These are phyloP conservation scores for Neolamprologus sp. DNA, from an alignment of 2,113 vertebrate genomes.

Conservation along the genomic window DNA sequence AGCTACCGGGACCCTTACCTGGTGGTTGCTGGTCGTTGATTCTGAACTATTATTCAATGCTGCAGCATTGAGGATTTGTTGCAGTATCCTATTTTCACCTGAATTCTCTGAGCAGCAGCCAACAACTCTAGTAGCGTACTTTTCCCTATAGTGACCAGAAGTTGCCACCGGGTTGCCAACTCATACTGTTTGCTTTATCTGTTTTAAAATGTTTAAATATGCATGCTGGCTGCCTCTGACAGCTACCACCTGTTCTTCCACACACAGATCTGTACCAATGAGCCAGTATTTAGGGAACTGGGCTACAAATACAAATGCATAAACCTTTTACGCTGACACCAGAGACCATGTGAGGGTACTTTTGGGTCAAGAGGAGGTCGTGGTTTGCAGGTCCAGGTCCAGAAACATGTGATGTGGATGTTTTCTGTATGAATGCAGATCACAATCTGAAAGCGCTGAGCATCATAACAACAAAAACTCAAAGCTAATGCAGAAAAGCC, in stretches of 20 bases:
- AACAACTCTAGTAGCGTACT: background rate
- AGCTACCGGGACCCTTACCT: background rate
- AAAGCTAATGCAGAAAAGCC: background rate
- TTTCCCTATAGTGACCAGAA: background rate
- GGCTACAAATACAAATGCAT: background rate
- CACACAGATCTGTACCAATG: accelerated
- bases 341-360: background rate
- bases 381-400: background rate
- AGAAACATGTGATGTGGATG: background rate
- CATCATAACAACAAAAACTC: background rate
- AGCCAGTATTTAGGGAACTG: background rate
- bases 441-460: background rate
- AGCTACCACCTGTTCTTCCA: background rate
- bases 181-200: background rate
- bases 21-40: background rate
- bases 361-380: background rate
- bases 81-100: background rate
- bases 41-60: background rate
- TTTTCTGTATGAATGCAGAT: background rate
- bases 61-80: background rate
- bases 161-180: background rate
- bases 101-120: background rate
- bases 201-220: background rate
- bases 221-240: background rate
- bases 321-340: background rate